These are phyloP conservation scores for Enteromius radiatus DNA, from an alignment of 2,797 vertebrate genomes.

Conservation along the genomic window DNA sequence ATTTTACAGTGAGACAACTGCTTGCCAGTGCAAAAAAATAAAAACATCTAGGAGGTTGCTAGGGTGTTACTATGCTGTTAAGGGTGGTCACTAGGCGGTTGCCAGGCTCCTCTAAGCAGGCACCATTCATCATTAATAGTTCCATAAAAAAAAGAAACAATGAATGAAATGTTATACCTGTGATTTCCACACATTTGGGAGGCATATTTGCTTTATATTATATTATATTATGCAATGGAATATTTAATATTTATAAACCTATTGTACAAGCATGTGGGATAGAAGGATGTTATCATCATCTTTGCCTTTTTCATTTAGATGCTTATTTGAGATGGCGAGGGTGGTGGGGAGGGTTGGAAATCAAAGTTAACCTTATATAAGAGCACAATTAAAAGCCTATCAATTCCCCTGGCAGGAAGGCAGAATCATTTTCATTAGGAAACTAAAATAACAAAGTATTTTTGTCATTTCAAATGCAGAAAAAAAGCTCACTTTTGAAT, in stretches of 20 bases:
- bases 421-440: background rate
- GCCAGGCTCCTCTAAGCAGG: background rate
- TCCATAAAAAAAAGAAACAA: background rate
- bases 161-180: background rate
- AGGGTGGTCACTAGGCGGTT: background rate
- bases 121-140: background rate
- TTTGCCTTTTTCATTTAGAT: background rate
- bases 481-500: background rate
- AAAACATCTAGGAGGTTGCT: background rate
- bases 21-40: background rate
- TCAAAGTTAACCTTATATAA: constrained; percentile 11
- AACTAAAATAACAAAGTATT: background rate
- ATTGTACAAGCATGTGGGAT: constrained; percentile 1
- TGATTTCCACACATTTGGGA: background rate
- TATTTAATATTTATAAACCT: background rate
- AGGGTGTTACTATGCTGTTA: background rate
- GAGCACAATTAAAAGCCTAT: constrained; percentile 27
- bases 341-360: background rate
- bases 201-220: background rate
- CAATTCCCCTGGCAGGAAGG: background rate
- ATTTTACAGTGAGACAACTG: no score
- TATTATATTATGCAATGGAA: background rate
- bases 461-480: constrained; percentile 7
- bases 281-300: background rate
- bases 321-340: background rate